Evolutionary conservation across 2,888 invertebrate genomes (phyloP), one percentile per base, ranked within the genome.

Genomic region (Chesias legatella): DNA sequence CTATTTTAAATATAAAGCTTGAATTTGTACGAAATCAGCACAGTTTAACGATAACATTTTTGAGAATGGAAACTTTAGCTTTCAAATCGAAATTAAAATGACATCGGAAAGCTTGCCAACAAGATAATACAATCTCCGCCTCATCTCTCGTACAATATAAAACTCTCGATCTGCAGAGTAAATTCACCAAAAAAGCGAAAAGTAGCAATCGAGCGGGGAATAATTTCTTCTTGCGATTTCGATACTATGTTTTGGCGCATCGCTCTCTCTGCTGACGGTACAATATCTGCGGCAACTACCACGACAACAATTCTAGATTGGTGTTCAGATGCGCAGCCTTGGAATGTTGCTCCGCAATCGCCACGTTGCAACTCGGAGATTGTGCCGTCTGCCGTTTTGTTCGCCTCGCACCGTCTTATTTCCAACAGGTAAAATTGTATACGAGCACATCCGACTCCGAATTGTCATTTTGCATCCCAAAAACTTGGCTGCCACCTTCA

Each of bases 231-330:
- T 76, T 76, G 67, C 74, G 79, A 85, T 84, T 81, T 79, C 79
- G 70, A 78, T 74, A 82, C 73, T 65, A 82, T 86, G 79, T 84
- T 86, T 85, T 82, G 85, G 85, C 84, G 85, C 85, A 82, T 74
- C 79, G 82, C 78, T 84, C 82, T 69, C 73, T 64, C 59, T 58
- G 84, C 86, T 84, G 82, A 83, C 77, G 71, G 56, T 68, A 72
- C 80, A 80, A 80, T 83, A 77, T 80, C 73, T 68, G 59, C 30
- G 23, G 33, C 41, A 27, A 38, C 62, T 69, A 73, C 71, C 63
- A 59, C 65, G 72, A 84, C 84, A 79, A 86, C 84, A 83, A 71
- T 67, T 70, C 73, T 74, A 84, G 79, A 85, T 85, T 80, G 86
- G 72, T 76, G 74, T 72, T 67, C 66, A 72, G 68, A 70, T 64